Base-by-base conservation (phyloP, 2,888 invertebrate species). In the Cryptus armator region DNA sequence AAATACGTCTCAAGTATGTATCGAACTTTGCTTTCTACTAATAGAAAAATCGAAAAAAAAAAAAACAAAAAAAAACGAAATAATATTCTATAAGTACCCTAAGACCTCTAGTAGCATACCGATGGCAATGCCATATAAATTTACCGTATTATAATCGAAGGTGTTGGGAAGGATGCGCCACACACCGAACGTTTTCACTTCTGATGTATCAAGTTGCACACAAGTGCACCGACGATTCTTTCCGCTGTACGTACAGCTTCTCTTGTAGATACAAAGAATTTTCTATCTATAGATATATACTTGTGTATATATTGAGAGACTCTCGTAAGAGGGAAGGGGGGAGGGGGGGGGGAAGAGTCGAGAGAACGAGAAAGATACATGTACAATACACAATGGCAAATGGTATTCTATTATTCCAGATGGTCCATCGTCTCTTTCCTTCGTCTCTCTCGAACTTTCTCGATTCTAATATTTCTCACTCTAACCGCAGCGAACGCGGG, bases 331-430 rank as follows among this genome's bases (percentile, higher is more conserved):
- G 24, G 24, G 24, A 24, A 24, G 3, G 24, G 24, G 24, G 2
- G 24, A 2, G 24, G 24, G 24, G 24, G 80, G 79, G 44, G n/a
- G 64, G 51, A 53, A 82, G 82, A 81, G 81, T 81, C 51, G 70
- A 74, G 78, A 85, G 74, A 86, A 79, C 74, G 86, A 86, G 76
- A 75, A 76, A 74, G 74, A 81, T 81, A 76, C 77, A 81, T 79
- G 82, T 67, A 85, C 79, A 66, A 84, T 86, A 86, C 89, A 93
- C 92, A 93, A 93, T 93, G 90, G 91, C 91, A 93, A 92, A 92
- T 92, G 92, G 93, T 92, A 93, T 93, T 93, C 93, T 92, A 92
- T 93, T 93, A 93, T 93, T 92, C 91, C 91, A 92, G 92, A 92
- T 92, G 91, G 91, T 89, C 87, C 89, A 71, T 78, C 32, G 74